Percentiles rank a stretch among this genome's conserved stretches.
phyloP scores from a whole-genome alignment of 1,140 invertebrate species.

The Microplitis demolitor region DNA sequence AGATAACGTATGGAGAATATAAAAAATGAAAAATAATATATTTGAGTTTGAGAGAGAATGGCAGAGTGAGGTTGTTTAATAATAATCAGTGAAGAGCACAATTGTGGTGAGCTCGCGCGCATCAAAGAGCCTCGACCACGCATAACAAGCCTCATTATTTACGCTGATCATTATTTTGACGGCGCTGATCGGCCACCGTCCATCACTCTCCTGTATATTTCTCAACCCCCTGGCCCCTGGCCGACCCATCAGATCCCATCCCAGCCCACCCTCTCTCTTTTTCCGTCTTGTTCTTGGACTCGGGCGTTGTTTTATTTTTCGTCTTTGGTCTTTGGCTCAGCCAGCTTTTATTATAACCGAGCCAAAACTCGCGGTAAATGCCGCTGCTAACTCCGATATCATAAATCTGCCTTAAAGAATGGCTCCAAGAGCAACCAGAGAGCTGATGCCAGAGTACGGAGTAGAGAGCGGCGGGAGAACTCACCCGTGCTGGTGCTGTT shows the following conservation, averaged over 20 bases:
- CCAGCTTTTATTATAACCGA: slow-evolving; percentile 34
- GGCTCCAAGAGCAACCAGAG: slow-evolving; percentile 2
- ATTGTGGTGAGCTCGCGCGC: background rate
- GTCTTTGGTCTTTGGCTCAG: background rate
- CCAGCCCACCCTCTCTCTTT: background rate
- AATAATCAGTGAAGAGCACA: background rate
- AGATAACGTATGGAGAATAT: too few relatives aligned
- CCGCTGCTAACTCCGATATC: slow-evolving; percentile 39
- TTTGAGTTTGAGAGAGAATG: background rate
- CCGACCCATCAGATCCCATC: too few relatives aligned
- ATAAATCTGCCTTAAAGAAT: slow-evolving; percentile 45
- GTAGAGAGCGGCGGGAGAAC: slow-evolving; percentile 2
- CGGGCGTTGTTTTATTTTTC: background rate
- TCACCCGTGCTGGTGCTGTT: slow-evolving; percentile 3
- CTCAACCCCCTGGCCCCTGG: too few relatives aligned
- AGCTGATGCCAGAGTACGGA: background rate
- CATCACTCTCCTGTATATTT: slow-evolving; percentile 39
- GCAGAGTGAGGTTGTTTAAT: background rate
- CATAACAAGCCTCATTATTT: slow-evolving; percentile 57
- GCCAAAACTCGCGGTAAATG: slow-evolving; percentile 38
- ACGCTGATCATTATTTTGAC: slow-evolving; percentile 58
- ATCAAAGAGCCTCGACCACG: slow-evolving; percentile 9
- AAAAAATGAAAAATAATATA: too few relatives aligned
- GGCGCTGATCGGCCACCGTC: slow-evolving; percentile 57
- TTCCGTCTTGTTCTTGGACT: background rate